Conservation (phyloP, 2,888 invertebrate genomes). For the Epinotia ramella region DNA sequence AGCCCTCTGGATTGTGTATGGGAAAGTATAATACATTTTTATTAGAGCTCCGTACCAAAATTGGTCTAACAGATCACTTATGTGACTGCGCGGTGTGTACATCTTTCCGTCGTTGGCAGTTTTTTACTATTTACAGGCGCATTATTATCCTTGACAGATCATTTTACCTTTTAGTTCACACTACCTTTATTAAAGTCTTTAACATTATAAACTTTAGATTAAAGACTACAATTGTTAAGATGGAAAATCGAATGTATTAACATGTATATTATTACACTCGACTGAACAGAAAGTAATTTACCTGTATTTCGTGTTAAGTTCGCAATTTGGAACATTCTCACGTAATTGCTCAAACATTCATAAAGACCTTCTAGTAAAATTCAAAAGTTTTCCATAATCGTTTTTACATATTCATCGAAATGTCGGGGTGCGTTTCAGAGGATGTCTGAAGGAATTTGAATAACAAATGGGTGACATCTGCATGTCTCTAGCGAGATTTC, state of each 20-base stretch:
- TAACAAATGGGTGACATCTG: slow-evolving; percentile 82
- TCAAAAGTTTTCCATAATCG: slow-evolving; percentile 79
- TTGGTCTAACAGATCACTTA: too few relatives aligned
- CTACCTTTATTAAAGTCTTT: too few relatives aligned
- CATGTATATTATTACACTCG: background rate
- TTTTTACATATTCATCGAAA: slow-evolving; percentile 82
- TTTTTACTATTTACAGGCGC: too few relatives aligned
- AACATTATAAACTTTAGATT: too few relatives aligned
- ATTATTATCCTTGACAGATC: too few relatives aligned
- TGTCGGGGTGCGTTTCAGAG: slow-evolving; percentile 80
- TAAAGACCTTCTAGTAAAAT: slow-evolving; percentile 58
- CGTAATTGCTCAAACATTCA: slow-evolving; percentile 43
- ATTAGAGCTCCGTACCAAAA: too few relatives aligned
- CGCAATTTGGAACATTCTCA: slow-evolving; percentile 5
- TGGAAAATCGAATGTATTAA: background rate
- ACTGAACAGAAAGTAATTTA: background rate
- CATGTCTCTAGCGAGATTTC: slow-evolving; percentile 61
- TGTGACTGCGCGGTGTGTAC: too few relatives aligned
- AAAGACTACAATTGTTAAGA: too few relatives aligned
- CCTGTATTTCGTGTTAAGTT: background rate
- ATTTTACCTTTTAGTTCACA: too few relatives aligned
- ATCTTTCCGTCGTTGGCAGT: too few relatives aligned
- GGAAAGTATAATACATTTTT: too few relatives aligned
- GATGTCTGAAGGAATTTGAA: slow-evolving; percentile 79
- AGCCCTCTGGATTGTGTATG: too few relatives aligned